phyloP scores from a whole-genome alignment of 2,113 vertebrate genomes.

The Tragelaphus imberbis region DNA sequence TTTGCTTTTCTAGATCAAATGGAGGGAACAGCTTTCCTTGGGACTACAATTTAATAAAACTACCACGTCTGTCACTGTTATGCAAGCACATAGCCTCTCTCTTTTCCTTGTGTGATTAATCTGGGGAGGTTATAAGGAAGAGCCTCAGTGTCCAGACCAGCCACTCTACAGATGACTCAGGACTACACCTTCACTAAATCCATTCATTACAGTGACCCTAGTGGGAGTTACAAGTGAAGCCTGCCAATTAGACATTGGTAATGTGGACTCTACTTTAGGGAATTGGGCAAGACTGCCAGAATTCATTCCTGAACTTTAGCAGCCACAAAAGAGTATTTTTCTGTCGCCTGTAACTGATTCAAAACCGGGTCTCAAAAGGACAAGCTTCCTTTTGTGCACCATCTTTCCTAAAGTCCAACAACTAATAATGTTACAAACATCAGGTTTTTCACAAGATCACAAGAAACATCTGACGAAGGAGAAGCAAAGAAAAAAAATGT shows the following conservation, averaged over 20 bases:
- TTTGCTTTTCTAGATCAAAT: conserved; percentile 40
- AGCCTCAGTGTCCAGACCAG: conserved; percentile 63
- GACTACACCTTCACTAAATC: conserved; percentile 78
- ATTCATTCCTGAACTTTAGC: conserved; percentile 84
- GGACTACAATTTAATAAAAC: conserved; percentile 22
- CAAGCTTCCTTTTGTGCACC: conserved; percentile 82
- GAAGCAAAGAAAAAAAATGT: conserved; percentile 57
- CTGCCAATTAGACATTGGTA: conserved; percentile 81
- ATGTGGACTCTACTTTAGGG: conserved; percentile 78
- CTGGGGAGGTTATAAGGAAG: conserved; percentile 72
- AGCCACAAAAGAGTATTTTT: conserved; percentile 85
- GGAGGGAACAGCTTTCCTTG: conserved; percentile 43
- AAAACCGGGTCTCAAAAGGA: conserved; percentile 80
- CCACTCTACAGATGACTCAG: conserved; percentile 74
- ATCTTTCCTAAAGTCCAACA: conserved; percentile 67
- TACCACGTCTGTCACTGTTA: not conserved
- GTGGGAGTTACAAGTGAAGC: conserved; percentile 73
- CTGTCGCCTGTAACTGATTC: conserved; percentile 81
- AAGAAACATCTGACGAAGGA: conserved; percentile 63
- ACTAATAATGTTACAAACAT: conserved; percentile 69
- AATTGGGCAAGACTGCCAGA: conserved; percentile 80
- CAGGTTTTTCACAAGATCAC: conserved; percentile 64
- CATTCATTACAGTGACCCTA: conserved; percentile 80
- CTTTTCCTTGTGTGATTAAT: conserved; percentile 73
- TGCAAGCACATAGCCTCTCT: conserved; percentile 61